Base-by-base conservation (phyloP, 1,140 invertebrate species). In the Saccostrea glomerata region DNA sequence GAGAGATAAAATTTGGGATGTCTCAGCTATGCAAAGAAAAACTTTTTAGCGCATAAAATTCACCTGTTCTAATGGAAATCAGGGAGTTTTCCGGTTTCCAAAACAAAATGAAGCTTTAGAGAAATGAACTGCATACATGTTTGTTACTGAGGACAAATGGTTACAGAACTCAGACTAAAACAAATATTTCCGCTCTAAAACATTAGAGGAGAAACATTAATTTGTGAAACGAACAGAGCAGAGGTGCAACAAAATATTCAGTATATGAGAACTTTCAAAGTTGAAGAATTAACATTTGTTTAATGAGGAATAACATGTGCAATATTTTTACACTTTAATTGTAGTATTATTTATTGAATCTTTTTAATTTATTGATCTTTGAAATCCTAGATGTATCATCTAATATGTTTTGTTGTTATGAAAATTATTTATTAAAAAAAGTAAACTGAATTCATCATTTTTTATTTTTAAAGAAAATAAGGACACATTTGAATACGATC, bases 381-480 rank as follows among this genome's bases (percentile, higher is more conserved):
- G 70, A 77, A 77, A 30, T 77, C 70, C 70, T 30, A 20, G 60
- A n/a, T 66, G 7, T 77, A 25, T 77, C 30, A 30, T 77, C 70
- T 77, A 36, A 77, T 77, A 12, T 77, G 23, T 77, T 77, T 77
- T 77, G 70, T 77, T 77, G 70, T 77, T 77, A 30, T 30, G n/a
- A 15, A 30, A 36, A 77, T 30, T 73, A 73, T 77, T 77, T 77
- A 77, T 77, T 77, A 77, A 77, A 77, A 77, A 30, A 5, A 77
- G 23, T 30, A 30, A 77, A 77, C 23, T 77, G 25, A 36, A 30
- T 12, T 25, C 11, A 36, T 25, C 4, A 2, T 36, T 77, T 25
- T 73, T 77, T 77, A 25, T 17, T 30, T 36, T 36, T 73, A 13
- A 25, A 25, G 23, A 36, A 2, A 30, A 30, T 15, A 13, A 0